Evolutionary conservation across 2,888 invertebrate genomes (phyloP), one percentile per base, ranked within the genome.

Genomic region (Spicauda simplicius): DNA sequence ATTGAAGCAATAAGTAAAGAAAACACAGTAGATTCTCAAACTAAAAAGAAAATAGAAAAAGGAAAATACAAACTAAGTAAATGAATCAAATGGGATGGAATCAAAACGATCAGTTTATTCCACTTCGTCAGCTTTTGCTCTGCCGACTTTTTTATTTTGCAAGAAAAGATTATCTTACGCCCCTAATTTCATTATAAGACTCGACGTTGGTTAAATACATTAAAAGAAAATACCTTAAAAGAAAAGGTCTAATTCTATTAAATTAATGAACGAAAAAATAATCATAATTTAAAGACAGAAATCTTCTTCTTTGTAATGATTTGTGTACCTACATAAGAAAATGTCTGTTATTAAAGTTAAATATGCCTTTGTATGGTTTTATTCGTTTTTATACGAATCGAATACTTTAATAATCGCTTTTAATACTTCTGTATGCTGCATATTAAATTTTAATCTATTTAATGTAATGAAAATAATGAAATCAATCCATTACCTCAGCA

Each of bases 61-160:
- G 16, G 45, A 50, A 53, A 59, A 59, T 45, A 48, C 14, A 60
- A 59, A 55, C n/a, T 64, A 70, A 33, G 33, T 33, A 33, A 70
- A 54, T 50, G 61, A 69, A 73, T 72, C 74, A 72, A 86, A 84
- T 80, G 77, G 74, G 59, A 71, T 74, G 77, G 73, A 81, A 80
- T 78, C 75, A 79, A 74, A 69, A 72, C 73, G 73, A 77, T 78
- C 75, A 76, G 77, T 76, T 73, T 76, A 75, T 79, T 77, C 74
- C 66, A 63, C 63, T 69, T 70, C 68, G 50, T 76, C 63, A 45
- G 58, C 54, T 60, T 63, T 72, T 70, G 70, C 72, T 71, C 56
- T 61, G 63, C 61, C 55, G 70, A 70, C 71, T 74, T 71, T 75
- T 79, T 80, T 76, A 71, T 64, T 59, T 64, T 19, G 11, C 14